Percentiles rank a stretch among this genome's conserved stretches.
Conservation (phyloP, 53 echinoderm and acorn worm genomes). For the Hippasteria phrygiana region DNA sequence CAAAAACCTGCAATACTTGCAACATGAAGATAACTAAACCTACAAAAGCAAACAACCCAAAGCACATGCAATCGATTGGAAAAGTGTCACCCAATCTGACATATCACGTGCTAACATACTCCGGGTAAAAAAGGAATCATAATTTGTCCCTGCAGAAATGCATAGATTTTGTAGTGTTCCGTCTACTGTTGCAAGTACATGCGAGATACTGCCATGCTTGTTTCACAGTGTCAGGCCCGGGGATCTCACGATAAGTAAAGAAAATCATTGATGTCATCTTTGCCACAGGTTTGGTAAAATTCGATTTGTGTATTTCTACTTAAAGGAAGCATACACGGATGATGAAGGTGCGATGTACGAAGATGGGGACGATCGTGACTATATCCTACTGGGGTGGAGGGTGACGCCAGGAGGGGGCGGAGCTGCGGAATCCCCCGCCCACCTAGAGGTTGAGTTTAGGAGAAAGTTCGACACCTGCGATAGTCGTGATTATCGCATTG, state of each 20-base stretch:
- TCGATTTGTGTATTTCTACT: neutral
- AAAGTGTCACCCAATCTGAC: slow-evolving; percentile 19
- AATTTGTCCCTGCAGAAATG: neutral
- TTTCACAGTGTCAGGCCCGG: no score
- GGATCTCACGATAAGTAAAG: neutral
- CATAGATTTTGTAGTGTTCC: neutral
- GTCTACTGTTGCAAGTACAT: neutral
- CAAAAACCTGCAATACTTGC: no score
- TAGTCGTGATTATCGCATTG: slow-evolving; percentile 79
- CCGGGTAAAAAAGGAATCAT: neutral
- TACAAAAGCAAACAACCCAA: slow-evolving; percentile 9
- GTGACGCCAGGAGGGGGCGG: slow-evolving; percentile 3
- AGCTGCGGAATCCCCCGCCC: neutral
- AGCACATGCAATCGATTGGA: slow-evolving; percentile 7
- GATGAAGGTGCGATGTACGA: slow-evolving; percentile 61
- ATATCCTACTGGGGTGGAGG: slow-evolving; percentile 57
- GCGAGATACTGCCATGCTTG: no score
- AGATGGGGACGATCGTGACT: slow-evolving; percentile 68
- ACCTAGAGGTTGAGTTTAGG: slow-evolving; percentile 69
- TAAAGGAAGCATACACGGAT: slow-evolving; percentile 83
- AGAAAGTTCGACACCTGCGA: slow-evolving; percentile 83
- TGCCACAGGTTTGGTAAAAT: neutral
- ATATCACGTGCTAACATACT: slow-evolving; percentile 36
- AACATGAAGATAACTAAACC: no score
- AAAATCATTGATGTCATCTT: neutral